phyloP scores from a whole-genome alignment of 2,113 vertebrate species.

The Microcebus murinus region DNA sequence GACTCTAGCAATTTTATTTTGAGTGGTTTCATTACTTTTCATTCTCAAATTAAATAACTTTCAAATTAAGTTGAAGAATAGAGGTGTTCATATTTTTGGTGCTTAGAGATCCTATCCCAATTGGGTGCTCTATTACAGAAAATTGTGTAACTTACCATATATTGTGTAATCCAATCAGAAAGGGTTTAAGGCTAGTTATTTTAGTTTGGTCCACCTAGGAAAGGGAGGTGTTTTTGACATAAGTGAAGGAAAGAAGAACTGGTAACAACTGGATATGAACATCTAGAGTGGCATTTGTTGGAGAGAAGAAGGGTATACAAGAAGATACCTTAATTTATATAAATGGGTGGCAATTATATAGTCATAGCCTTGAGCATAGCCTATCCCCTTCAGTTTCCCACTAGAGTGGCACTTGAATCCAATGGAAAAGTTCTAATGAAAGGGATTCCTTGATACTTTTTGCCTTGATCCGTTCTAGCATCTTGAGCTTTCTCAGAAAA shows the following conservation, averaged over 20 bases:
- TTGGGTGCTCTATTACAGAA: conserved; percentile 29
- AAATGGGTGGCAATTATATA: background rate
- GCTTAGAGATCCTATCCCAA: background rate
- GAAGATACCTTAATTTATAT: background rate
- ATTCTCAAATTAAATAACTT: background rate
- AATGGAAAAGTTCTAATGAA: background rate
- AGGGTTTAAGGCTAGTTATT: conserved; percentile 10
- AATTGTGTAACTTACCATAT: conserved; percentile 35
- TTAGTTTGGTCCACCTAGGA: conserved; percentile 12
- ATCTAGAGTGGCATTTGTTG: conserved; percentile 17
- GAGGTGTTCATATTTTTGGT: conserved; percentile 46
- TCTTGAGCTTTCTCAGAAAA: conserved; percentile 55
- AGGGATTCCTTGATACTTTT: conserved; percentile 19
- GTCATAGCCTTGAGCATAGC: background rate
- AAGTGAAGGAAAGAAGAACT: conserved; percentile 40
- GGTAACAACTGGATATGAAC: background rate
- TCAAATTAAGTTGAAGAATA: conserved; percentile 40
- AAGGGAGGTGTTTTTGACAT: conserved; percentile 39
- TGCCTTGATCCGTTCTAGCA: conserved; percentile 36
- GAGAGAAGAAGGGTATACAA: background rate
- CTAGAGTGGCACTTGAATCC: background rate
- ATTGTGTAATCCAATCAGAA: conserved; percentile 29
- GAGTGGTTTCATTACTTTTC: conserved; percentile 27
- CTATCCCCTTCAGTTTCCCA: background rate
- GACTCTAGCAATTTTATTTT: conserved; percentile 64